Evolutionary conservation across 2,888 invertebrate genomes (phyloP).

Genomic region (Aspidiotus destructor): DNA sequence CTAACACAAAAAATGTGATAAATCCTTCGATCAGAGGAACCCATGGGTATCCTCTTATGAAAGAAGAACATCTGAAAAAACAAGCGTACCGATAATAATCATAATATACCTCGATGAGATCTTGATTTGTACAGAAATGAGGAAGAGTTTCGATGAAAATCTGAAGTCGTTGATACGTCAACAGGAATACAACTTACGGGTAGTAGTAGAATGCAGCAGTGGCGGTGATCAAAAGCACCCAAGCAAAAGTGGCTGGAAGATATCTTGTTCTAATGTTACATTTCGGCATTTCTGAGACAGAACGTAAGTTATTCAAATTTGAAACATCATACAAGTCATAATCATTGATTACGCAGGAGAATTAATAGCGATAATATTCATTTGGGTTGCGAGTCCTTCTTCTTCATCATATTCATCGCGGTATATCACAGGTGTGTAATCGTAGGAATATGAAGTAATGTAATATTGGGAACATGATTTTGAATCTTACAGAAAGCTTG

Average conservation of each 20-base stretch:
- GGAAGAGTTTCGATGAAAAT: neutral
- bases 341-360: too few relatives aligned
- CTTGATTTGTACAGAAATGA: neutral
- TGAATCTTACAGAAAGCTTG: too few relatives aligned
- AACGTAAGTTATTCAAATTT: neutral
- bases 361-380: too few relatives aligned
- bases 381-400: too few relatives aligned
- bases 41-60: constrained; percentile 73
- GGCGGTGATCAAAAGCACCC: constrained; percentile 86
- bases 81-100: constrained; percentile 35
- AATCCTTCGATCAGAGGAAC: constrained; percentile 87
- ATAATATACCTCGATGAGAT: neutral
- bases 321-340: too few relatives aligned
- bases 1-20: constrained; percentile 91
- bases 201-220: constrained; percentile 93
- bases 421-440: too few relatives aligned
- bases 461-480: too few relatives aligned
- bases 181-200: constrained; percentile 65
- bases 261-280: constrained; percentile 93
- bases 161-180: too few relatives aligned
- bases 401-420: too few relatives aligned
- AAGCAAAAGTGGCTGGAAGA: constrained; percentile 97
- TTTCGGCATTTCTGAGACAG: constrained; percentile 64
- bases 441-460: too few relatives aligned
- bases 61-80: constrained; percentile 72